A percentile compares a stretch with the other conserved stretches of the same genome.
These are phyloP conservation scores for Hydropsyche betteni DNA, from an alignment of 2,888 invertebrate species.

Conservation along the genomic window DNA sequence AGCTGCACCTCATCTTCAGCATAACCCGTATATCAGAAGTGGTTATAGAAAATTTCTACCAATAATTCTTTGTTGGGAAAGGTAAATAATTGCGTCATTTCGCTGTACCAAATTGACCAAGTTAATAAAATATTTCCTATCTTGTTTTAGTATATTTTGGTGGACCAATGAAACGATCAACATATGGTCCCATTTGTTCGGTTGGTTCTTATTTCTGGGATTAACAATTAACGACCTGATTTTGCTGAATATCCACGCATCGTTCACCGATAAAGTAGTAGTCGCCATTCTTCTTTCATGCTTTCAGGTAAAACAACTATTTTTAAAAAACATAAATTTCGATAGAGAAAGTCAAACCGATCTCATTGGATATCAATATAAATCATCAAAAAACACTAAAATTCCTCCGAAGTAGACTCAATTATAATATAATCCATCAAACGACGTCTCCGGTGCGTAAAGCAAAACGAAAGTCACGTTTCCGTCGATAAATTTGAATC, in stretches of 20 bases:
- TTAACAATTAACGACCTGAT: constrained; percentile 85
- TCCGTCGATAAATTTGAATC: no score
- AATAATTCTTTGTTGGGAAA: constrained; percentile 86
- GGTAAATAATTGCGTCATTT: constrained; percentile 64
- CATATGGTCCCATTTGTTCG: constrained; percentile 95
- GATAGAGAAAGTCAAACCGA: no score
- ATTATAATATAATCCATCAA: no score
- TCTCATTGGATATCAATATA: no score
- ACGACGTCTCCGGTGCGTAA: no score
- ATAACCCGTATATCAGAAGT: constrained; percentile 84
- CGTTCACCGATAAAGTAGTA: constrained; percentile 83
- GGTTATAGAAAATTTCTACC: constrained; percentile 87
- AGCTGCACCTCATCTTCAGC: constrained; percentile 85
- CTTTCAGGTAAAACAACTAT: constrained; percentile 75
- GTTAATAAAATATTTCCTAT: no score
- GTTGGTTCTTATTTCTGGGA: constrained; percentile 83
- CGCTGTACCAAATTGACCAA: no score
- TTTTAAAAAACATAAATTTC: no score
- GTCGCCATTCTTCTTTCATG: constrained; percentile 85
- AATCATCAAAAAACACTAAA: no score
- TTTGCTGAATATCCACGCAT: constrained; percentile 81
- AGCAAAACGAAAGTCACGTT: no score
- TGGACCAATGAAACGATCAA: constrained; percentile 98
- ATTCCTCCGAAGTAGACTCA: no score
- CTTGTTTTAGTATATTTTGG: constrained; percentile 82